Evolutionary conservation across 2,113 vertebrate genomes (phyloP), one percentile per base, ranked within the genome.

Genomic region (Pomatostomus ruficeps): DNA sequence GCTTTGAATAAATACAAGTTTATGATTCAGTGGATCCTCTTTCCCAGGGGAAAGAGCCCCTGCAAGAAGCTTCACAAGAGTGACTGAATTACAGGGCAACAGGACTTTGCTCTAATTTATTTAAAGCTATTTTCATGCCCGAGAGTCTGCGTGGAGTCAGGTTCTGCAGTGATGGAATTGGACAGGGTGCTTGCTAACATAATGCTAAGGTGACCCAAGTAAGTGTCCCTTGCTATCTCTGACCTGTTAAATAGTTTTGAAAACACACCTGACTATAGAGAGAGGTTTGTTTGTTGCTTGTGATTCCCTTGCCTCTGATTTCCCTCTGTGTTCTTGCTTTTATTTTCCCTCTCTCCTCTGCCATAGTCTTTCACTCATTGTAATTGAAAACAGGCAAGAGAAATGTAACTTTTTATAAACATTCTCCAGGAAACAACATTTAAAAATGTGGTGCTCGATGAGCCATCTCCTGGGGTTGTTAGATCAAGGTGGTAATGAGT

Each of bases 401-500:
- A 85, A 96, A 55, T 68, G 58, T 71, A 83, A 55, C 67, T 85
- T 91, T 62, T 76, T 31, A 5, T 42, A 59, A 94, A 77, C 6
- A 6, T 58, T 83, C 51, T 82, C 10, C 2, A 9, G 82, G 81
- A 78, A 88, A 83, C 36, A 65, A 43, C 12, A 12, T 72, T 95
- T 79, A 12, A 54, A 91, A 73, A 42, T 21, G 23, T 42, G 38
- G 40, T 18, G 55, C 36, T 89, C 0, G 0, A 73, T 49, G n/a
- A 73, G 81, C 38, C 4, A 10, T 49, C 66, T 76, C 11, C 67
- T 51, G 81, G 46, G 35, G 51, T 66, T 70, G 31, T 80, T 86
- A 79, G 91, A 93, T 77, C 86, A 89, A 94, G 87, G 92, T 83
- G 11, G 11, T 91, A 96, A 86, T 51, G 79, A 80, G 70, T 90